Percentiles rank a stretch among this genome's conserved stretches.
phyloP scores from a whole-genome alignment of 2,888 invertebrate genomes.

The Phaedon cochleariae region DNA sequence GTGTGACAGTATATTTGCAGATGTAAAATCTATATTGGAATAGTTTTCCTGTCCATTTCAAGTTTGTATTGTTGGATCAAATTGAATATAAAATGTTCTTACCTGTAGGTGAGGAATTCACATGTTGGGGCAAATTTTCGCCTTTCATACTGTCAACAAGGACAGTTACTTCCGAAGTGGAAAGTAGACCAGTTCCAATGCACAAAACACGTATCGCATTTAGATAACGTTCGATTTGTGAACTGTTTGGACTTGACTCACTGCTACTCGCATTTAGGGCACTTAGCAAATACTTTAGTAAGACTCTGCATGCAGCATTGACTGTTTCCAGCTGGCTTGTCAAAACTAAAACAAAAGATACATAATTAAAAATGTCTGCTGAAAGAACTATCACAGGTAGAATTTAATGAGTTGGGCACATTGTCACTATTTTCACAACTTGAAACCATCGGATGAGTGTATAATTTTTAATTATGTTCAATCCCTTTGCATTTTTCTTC shows the following conservation, averaged over 20 bases:
- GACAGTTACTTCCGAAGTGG: conserved; percentile 78
- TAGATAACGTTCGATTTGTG: conserved; percentile 67
- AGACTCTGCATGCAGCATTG: conserved; percentile 73
- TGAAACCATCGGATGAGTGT: too few relatives aligned
- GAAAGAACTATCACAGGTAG: too few relatives aligned
- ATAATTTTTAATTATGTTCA: too few relatives aligned
- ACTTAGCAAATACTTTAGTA: conserved; percentile 71
- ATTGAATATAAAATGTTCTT: too few relatives aligned
- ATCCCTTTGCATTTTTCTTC: too few relatives aligned
- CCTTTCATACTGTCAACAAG: conserved; percentile 81
- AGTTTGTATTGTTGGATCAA: too few relatives aligned
- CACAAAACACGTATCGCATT: conserved; percentile 78
- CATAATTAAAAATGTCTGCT: neutral
- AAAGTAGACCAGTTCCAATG: conserved; percentile 73
- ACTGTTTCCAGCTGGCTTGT: conserved; percentile 73
- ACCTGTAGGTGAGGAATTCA: conserved; percentile 56
- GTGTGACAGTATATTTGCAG: too few relatives aligned
- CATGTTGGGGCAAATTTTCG: conserved; percentile 66
- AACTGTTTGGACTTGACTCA: conserved; percentile 54
- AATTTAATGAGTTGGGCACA: too few relatives aligned
- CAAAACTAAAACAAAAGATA: conserved; percentile 65
- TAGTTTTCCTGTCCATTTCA: too few relatives aligned
- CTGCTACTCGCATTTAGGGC: conserved; percentile 53
- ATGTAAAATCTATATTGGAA: too few relatives aligned
- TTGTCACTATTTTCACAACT: too few relatives aligned